Percentiles rank a stretch among this genome's conserved stretches.
Evolutionary conservation across 1,140 invertebrate species (phyloP).

Genomic region (Drosophila navojoa): DNA sequence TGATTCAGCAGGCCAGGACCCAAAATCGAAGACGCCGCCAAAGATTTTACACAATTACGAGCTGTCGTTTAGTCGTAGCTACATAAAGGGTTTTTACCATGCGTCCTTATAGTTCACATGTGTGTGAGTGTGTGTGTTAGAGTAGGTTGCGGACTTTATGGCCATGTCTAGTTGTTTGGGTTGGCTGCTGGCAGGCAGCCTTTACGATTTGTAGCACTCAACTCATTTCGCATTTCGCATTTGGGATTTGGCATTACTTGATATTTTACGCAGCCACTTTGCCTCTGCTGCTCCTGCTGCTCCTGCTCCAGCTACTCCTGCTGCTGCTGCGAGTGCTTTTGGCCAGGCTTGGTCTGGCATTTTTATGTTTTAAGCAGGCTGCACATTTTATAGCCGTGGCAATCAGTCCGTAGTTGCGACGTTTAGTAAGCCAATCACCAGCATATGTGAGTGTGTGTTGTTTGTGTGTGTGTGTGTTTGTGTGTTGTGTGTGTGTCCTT

Average conservation of each 20-base stretch:
- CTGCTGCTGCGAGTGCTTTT: constrained; percentile 38
- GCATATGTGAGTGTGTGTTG: constrained; percentile 5
- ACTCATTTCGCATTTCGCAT: constrained; percentile 77
- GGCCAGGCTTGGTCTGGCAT: constrained; percentile 57
- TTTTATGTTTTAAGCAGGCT: constrained; percentile 80
- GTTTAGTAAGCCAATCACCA: constrained; percentile 74
- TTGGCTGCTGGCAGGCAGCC: constrained; percentile 43
- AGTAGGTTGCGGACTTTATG: constrained; percentile 49
- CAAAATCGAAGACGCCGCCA: constrained; percentile 37
- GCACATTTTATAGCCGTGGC: constrained; percentile 68
- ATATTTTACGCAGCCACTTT: constrained; percentile 80
- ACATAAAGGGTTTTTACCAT: constrained; percentile 44
- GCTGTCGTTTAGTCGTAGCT: constrained; percentile 25
- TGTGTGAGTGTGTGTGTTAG: constrained; percentile 9
- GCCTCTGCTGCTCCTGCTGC: constrained; percentile 11
- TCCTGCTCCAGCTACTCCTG: background rate
- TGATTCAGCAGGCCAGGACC: constrained; percentile 37
- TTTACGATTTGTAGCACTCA: constrained; percentile 82
- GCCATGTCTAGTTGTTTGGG: constrained; percentile 60
- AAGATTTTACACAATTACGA: constrained; percentile 48
- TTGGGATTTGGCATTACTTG: constrained; percentile 68
- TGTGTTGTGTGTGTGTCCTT: constrained; percentile 35
- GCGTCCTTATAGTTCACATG: constrained; percentile 21
- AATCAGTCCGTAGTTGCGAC: constrained; percentile 59
- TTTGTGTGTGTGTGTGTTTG: background rate